A percentile compares a stretch with the other conserved stretches of the same genome.
phyloP scores from a whole-genome alignment of 2,113 vertebrate species.

The Hemichromis elongatus region DNA sequence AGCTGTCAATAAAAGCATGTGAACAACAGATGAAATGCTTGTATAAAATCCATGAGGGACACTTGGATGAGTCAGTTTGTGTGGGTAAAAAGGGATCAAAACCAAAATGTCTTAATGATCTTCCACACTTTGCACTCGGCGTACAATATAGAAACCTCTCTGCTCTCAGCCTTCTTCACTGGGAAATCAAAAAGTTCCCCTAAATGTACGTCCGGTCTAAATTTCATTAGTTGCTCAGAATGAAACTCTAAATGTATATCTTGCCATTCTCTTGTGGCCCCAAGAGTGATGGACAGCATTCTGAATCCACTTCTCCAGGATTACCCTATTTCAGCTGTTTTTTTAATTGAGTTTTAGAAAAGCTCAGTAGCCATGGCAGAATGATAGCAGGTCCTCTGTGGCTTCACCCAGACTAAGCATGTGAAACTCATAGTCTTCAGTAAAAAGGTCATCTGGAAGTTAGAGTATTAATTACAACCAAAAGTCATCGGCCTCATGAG shows the following conservation, averaged over 20 bases:
- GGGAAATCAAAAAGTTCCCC: background rate
- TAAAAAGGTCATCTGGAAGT: conserved; percentile 57
- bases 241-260: background rate
- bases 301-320: conserved; percentile 1
- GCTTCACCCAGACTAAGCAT: conserved; percentile 5
- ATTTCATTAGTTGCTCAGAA: background rate
- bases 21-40: background rate
- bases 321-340: conserved; percentile 12
- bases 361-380: background rate
- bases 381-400: conserved; percentile 26
- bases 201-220: background rate
- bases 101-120: background rate
- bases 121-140: background rate
- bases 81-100: background rate
- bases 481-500: conserved; percentile 21
- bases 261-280: background rate
- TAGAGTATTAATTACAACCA: conserved; percentile 48
- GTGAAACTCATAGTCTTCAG: conserved; percentile 34
- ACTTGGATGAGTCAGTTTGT: background rate
- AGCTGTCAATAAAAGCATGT: background rate
- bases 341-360: conserved; percentile 53
- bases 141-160: background rate
- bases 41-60: background rate
- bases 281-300: background rate
- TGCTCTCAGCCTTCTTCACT: background rate